These are phyloP conservation scores for Acanthosoma haemorrhoidale DNA, from an alignment of 2,888 invertebrate genomes.

Conservation along the genomic window DNA sequence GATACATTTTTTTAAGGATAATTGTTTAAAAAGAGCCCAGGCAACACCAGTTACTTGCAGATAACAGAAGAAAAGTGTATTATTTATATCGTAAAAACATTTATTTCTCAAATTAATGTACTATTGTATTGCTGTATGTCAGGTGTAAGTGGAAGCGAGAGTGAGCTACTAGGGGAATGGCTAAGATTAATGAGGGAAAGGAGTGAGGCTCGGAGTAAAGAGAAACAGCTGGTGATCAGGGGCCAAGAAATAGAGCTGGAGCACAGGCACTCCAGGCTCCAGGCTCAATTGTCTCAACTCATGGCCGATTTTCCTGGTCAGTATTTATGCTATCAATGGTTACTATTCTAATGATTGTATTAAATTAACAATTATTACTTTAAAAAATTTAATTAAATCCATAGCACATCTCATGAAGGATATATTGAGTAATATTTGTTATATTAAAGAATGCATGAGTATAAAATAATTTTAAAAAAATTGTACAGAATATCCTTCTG, in stretches of 20 bases:
- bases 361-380: not conserved
- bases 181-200: constrained; percentile 66
- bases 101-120: too few relatives aligned
- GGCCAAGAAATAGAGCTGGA: constrained; percentile 77
- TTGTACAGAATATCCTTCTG: too few relatives aligned
- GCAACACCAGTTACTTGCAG: too few relatives aligned
- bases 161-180: constrained; percentile 65
- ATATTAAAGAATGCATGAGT: not conserved
- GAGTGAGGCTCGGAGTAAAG: constrained; percentile 62
- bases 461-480: not conserved
- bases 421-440: not conserved
- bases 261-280: constrained; percentile 71
- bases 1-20: too few relatives aligned
- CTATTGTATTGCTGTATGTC: constrained; percentile 18
- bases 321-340: not conserved
- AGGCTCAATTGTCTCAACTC: constrained; percentile 44
- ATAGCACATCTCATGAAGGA: not conserved
- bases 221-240: constrained; percentile 70
- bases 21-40: too few relatives aligned
- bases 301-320: constrained; percentile 33
- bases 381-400: not conserved
- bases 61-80: too few relatives aligned
- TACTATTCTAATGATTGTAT: not conserved
- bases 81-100: too few relatives aligned
- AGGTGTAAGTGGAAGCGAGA: constrained; percentile 48